Conservation (phyloP, 2,888 invertebrate genomes). For the Ctenicera cuprea region DNA sequence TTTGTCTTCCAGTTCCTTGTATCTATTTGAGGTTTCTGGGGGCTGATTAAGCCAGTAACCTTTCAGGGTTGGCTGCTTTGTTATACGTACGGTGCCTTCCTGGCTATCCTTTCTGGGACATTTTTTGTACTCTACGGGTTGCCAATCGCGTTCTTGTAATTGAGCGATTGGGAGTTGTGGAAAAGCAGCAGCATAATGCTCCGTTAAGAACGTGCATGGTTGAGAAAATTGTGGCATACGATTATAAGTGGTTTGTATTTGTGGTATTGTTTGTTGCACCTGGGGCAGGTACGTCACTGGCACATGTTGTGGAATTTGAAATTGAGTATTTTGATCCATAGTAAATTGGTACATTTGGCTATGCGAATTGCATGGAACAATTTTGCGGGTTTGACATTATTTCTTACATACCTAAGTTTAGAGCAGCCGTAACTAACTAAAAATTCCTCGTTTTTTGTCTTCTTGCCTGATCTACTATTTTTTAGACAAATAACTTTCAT, state of each 20-base stretch:
- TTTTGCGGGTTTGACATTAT: slow-evolving; percentile 12
- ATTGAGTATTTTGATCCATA: neutral
- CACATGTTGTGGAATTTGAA: neutral
- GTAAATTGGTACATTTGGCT: neutral
- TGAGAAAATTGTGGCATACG: neutral
- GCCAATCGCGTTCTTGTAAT: neutral
- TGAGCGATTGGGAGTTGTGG: neutral
- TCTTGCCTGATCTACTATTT: too few relatives aligned
- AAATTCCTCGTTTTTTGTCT: too few relatives aligned
- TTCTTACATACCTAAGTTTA: slow-evolving; percentile 1
- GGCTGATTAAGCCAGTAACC: slow-evolving; percentile 2
- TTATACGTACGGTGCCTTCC: too few relatives aligned
- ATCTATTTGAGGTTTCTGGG: too few relatives aligned
- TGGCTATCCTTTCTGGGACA: too few relatives aligned
- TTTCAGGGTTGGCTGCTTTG: neutral
- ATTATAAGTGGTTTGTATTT: neutral
- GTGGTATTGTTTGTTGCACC: neutral
- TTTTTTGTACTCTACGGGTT: too few relatives aligned
- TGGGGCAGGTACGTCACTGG: neutral
- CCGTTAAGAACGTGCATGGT: neutral
- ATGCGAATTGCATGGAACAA: neutral
- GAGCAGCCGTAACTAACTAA: too few relatives aligned
- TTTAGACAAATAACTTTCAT: too few relatives aligned
- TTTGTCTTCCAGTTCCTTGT: too few relatives aligned
- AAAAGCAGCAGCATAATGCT: slow-evolving; percentile 21